phyloP scores from a whole-genome alignment of 2,888 invertebrate species.

The Philonicus albiceps region DNA sequence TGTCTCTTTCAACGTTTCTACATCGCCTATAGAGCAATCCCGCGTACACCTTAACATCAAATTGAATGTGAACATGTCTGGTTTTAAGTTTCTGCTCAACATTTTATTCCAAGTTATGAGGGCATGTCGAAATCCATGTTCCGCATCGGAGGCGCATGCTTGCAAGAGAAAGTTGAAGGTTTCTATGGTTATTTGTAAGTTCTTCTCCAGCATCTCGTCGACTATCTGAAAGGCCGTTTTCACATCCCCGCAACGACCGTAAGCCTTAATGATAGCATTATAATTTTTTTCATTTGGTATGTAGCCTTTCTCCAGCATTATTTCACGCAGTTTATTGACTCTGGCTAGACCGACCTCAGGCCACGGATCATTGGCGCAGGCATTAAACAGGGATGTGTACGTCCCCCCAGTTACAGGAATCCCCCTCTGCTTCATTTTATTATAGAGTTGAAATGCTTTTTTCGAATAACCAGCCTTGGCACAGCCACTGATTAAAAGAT shows the following conservation, averaged over 20 bases:
- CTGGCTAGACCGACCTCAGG: constrained; percentile 72
- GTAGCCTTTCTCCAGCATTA: constrained; percentile 74
- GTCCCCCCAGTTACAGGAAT: constrained; percentile 74
- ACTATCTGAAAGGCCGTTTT: constrained; percentile 79
- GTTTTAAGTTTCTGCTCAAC: constrained; percentile 70
- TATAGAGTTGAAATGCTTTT: constrained; percentile 84
- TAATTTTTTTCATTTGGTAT: constrained; percentile 80
- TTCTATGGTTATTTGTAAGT: constrained; percentile 69
- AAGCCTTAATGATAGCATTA: constrained; percentile 91
- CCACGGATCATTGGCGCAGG: constrained; percentile 83
- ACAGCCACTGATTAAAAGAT: constrained; percentile 82
- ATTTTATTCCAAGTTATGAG: constrained; percentile 88
- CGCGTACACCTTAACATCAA: constrained; percentile 79
- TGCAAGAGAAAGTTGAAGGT: constrained; percentile 84
- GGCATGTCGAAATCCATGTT: constrained; percentile 82
- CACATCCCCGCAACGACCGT: constrained; percentile 82
- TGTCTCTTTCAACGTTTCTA: constrained; percentile 67
- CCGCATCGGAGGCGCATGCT: constrained; percentile 81
- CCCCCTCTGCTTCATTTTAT: constrained; percentile 80
- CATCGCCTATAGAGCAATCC: constrained; percentile 81
- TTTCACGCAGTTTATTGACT: constrained; percentile 71
- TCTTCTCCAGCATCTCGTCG: constrained; percentile 81
- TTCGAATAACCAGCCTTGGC: constrained; percentile 84
- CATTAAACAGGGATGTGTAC: constrained; percentile 87
- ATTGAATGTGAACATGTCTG: constrained; percentile 80